Evolutionary conservation across 2,888 invertebrate species (phyloP).

Genomic region (Erebia aethiops): DNA sequence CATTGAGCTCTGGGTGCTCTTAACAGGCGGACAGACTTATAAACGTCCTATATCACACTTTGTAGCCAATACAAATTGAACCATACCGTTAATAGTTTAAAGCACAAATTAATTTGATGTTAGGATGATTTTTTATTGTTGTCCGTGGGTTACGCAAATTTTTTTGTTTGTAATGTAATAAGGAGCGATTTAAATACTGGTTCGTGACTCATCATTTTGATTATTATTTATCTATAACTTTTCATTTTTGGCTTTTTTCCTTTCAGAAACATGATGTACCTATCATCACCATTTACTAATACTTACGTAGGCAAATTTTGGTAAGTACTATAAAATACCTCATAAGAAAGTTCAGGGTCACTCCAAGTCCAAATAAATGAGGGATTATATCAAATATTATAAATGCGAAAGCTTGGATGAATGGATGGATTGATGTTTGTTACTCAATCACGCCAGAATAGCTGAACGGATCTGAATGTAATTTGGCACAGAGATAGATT

Average conservation of each 20-base stretch:
- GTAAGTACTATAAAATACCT: too few species aligned
- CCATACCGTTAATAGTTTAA: accelerated
- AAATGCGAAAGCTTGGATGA: too few species aligned
- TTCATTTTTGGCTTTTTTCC: slow-evolving; percentile 15
- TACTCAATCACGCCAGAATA: too few species aligned
- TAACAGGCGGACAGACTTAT: slow-evolving; percentile 58
- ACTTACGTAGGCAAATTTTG: too few species aligned
- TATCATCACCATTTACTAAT: too few species aligned
- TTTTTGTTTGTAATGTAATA: slow-evolving; percentile 35
- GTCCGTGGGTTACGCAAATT: slow-evolving; percentile 55
- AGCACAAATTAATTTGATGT: slow-evolving; percentile 33
- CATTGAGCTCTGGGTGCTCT: slow-evolving; percentile 75
- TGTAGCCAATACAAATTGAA: slow-evolving; percentile 29
- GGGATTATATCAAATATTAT: too few species aligned
- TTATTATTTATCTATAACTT: slow-evolving; percentile 23
- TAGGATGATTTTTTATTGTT: slow-evolving; percentile 16
- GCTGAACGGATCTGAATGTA: too few species aligned
- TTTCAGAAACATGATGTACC: too few species aligned
- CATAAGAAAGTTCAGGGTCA: too few species aligned
- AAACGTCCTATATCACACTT: slow-evolving; percentile 46
- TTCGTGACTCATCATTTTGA: slow-evolving; percentile 30
- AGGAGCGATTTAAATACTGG: slow-evolving; percentile 13
- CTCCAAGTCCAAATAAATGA: too few species aligned
- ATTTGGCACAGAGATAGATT: too few species aligned
- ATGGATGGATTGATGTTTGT: background rate